Conservation (phyloP, 1,140 invertebrate species). For the Atta colombica region DNA sequence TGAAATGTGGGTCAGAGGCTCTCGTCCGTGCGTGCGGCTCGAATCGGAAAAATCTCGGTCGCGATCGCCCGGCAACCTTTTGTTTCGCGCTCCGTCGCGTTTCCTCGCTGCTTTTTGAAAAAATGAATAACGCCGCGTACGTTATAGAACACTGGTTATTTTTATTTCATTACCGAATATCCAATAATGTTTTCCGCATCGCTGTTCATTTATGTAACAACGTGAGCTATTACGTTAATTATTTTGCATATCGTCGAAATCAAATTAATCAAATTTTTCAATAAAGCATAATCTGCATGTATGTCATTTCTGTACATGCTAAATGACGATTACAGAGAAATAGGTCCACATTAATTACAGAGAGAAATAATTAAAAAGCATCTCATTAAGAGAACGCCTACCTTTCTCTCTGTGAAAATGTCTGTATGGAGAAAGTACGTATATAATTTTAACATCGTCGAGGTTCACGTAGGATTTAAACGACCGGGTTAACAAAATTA, state of each 20-base stretch:
- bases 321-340: neutral
- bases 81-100: slow-evolving; percentile 9
- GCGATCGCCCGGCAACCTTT: slow-evolving; percentile 35
- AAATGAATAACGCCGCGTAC: neutral
- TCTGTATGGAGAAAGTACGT: neutral
- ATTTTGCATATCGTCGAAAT: neutral
- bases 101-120: slow-evolving; percentile 14
- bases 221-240: neutral
- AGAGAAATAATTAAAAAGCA: slow-evolving; percentile 20
- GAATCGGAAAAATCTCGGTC: slow-evolving; percentile 60
- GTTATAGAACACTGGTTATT: neutral
- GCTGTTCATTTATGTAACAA: slow-evolving; percentile 27
- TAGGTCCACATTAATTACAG: slow-evolving; percentile 7
- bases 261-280: slow-evolving; percentile 18
- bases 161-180: slow-evolving; percentile 24
- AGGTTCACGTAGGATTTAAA: slow-evolving; percentile 29
- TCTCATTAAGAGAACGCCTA: neutral
- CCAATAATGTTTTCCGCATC: neutral
- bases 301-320: neutral
- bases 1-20: slow-evolving; percentile 68
- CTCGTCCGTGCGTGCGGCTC: slow-evolving; percentile 62
- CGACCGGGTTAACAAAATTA: slow-evolving; percentile 55
- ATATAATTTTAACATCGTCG: slow-evolving; percentile 71
- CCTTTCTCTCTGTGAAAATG: neutral
- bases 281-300: neutral